Base-by-base conservation (phyloP, 2,113 vertebrate genomes). In the Nansenia antarctica region DNA sequence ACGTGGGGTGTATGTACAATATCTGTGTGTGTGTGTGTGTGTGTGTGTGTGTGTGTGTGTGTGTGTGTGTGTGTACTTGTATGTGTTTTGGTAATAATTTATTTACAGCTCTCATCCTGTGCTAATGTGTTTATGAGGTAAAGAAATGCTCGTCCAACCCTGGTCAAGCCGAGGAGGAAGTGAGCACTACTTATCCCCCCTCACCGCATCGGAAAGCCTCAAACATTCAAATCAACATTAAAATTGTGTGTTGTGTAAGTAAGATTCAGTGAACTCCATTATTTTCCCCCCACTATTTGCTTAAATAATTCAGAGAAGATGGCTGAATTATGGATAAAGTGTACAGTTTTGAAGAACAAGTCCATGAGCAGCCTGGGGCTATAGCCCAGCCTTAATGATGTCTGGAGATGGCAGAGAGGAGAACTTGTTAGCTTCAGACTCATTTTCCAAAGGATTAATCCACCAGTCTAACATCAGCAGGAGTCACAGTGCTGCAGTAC, bases 271-370 rank as follows among this genome's bases (percentile, higher is more conserved):
- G 92, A 97, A 97, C 93, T 96, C 95, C 94, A 98, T 98, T 98
- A 98, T 98, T 98, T 98, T 93, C 93, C 88, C 39, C 88, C 92
- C 91, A 94, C 96, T 98, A 96, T 98, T 98, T 97, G 95, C 93
- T 93, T 99, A 95, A 99, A 98, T 98, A 98, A 99, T 98, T 98
- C 94, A 98, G 94, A 88, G 90, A 94, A 93, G 94, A 94, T 90
- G 90, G 90, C 93, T 98, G 95, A 98, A 98, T 98, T 97, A 99
- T 99, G 95, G 94, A 98, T 98, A 96, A 96, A 97, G 95, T 98
- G 95, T 96, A 98, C 95, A 96, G 96, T 99, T 96, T n/a, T 95
- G 94, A 97, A 97, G 95, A 96, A 95, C 95, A 94, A 96, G 94
- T 98, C 96, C 94, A 96, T 94, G 94, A 87, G 92, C 92, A 92